Percentiles rank a stretch among this genome's conserved stretches.
Conservation (phyloP, 2,888 invertebrate genomes). For the Exocentrus adspersus region DNA sequence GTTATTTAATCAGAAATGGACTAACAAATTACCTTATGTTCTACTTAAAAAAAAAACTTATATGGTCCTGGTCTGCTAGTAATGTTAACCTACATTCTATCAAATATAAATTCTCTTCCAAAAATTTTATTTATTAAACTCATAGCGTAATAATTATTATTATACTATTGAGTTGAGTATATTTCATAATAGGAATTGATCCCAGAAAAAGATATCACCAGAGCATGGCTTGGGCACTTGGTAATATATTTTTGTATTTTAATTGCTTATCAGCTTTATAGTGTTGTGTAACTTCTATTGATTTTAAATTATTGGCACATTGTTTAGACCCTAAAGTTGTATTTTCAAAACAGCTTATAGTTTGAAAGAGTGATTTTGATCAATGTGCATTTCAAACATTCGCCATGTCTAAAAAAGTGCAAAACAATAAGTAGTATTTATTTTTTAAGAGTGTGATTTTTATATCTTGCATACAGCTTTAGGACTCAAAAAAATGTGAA, state of each 20-base stretch:
- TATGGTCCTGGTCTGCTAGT: too few relatives aligned
- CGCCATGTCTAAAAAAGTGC: constrained; percentile 34
- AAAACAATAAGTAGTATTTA: constrained; percentile 41
- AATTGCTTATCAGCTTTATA: constrained; percentile 34
- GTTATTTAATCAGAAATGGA: neutral
- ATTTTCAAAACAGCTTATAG: constrained; percentile 22
- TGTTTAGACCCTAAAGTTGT: constrained; percentile 33
- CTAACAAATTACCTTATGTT: too few relatives aligned
- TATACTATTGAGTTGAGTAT: neutral
- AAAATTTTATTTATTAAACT: constrained; percentile 21
- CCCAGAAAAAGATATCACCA: constrained; percentile 25
- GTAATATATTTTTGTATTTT: constrained; percentile 37
- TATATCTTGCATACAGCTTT: constrained; percentile 44
- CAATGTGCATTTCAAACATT: constrained; percentile 13
- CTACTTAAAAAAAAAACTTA: too few relatives aligned
- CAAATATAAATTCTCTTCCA: constrained; percentile 7
- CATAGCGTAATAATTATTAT: constrained; percentile 12
- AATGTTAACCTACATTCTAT: neutral
- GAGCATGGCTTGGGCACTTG: constrained; percentile 25
- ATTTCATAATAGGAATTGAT: constrained; percentile 31
- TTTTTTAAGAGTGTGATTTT: constrained; percentile 42
- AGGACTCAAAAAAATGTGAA: constrained; percentile 43
- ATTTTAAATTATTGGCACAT: constrained; percentile 32
- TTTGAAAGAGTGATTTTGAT: constrained; percentile 18
- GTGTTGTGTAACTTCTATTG: constrained; percentile 34